These are phyloP conservation scores for Pheosia gnoma DNA, from an alignment of 2,888 invertebrate species.

Conservation along the genomic window DNA sequence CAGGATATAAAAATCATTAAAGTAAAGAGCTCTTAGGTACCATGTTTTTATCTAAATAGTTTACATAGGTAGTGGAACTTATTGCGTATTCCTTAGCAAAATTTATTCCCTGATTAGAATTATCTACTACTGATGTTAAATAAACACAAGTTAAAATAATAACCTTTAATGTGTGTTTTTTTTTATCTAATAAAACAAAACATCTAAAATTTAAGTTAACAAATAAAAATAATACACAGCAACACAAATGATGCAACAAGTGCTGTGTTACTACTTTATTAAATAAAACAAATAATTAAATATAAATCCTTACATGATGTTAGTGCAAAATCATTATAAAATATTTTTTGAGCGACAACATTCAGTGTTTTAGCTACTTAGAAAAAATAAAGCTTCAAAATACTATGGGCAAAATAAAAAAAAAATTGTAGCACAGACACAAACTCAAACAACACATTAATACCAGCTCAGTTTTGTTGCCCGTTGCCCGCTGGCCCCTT, in stretches of 20 bases:
- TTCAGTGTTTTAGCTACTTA: conserved; percentile 35
- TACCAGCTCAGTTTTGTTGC: conserved; percentile 90
- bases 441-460: conserved; percentile 66
- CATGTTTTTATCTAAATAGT: no score
- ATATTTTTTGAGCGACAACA: conserved; percentile 21
- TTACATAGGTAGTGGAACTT: no score
- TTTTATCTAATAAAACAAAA: conserved; percentile 6
- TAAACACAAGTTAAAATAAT: neutral
- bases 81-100: no score
- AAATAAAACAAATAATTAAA: conserved; percentile 32
- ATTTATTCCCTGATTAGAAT: no score
- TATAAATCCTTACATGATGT: neutral
- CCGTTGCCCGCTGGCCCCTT: conserved; percentile 87
- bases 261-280: conserved; percentile 31
- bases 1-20: no score
- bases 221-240: conserved; percentile 24
- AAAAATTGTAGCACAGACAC: conserved; percentile 66
- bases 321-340: conserved; percentile 14
- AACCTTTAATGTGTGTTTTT: no score
- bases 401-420: conserved; percentile 57
- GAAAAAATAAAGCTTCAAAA: conserved; percentile 63
- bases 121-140: no score
- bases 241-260: conserved; percentile 34
- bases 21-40: no score
- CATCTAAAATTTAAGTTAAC: conserved; percentile 15